These are phyloP conservation scores for Ceratina japonica DNA, from an alignment of 1,140 invertebrate genomes.

Conservation along the genomic window DNA sequence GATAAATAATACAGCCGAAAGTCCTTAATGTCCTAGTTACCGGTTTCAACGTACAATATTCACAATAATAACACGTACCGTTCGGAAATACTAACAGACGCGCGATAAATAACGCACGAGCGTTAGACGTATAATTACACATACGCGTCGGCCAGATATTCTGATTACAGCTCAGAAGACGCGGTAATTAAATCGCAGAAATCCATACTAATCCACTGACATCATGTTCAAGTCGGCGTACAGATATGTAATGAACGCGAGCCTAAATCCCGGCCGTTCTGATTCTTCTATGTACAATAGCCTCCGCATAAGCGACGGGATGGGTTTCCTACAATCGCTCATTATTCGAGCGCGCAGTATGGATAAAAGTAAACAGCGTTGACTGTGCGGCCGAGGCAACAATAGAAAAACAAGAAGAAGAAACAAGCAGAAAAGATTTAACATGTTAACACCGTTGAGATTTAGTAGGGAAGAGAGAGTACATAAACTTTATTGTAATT, in stretches of 20 bases:
- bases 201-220: not conserved
- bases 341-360: too few relatives aligned
- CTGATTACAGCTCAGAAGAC: not conserved
- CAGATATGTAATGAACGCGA: not conserved
- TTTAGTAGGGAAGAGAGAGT: too few relatives aligned
- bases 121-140: not conserved
- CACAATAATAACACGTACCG: not conserved
- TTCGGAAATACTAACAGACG: not conserved
- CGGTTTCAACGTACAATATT: too few relatives aligned
- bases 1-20: not conserved
- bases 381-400: too few relatives aligned
- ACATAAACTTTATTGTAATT: too few relatives aligned
- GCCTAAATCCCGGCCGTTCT: not conserved
- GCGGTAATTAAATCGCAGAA: not conserved
- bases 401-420: too few relatives aligned
- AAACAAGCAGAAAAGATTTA: too few relatives aligned
- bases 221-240: not conserved
- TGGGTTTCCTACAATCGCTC: too few relatives aligned
- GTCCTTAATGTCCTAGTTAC: not conserved
- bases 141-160: not conserved
- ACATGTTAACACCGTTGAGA: too few relatives aligned
- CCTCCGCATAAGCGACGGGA: too few relatives aligned
- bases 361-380: too few relatives aligned
- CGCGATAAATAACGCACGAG: not conserved
- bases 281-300: not conserved